Conservation (phyloP, 2,113 vertebrate species). For the Tragelaphus scriptus region DNA sequence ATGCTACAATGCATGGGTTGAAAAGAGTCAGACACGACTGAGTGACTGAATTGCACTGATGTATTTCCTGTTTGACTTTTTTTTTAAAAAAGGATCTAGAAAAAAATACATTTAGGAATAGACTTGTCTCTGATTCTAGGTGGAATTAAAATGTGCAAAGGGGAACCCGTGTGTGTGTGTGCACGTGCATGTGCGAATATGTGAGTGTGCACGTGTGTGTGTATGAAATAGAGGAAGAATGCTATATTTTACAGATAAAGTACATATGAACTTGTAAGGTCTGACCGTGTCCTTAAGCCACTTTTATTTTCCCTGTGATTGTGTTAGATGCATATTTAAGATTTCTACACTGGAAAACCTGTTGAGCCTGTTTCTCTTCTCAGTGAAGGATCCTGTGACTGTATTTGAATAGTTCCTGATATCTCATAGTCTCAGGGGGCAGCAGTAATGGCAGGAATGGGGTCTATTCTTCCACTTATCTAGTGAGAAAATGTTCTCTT, state of each 20-base stretch:
- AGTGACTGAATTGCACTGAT: neutral
- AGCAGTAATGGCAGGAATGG: neutral
- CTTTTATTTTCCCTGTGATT: neutral
- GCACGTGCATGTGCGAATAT: accelerated
- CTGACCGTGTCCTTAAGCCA: neutral
- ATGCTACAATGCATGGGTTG: neutral
- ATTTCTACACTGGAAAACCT: neutral
- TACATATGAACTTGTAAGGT: neutral
- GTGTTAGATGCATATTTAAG: neutral
- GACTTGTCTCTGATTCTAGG: neutral
- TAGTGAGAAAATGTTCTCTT: neutral
- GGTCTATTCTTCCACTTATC: neutral
- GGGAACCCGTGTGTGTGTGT: no score
- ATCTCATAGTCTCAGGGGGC: neutral
- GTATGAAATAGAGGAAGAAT: neutral
- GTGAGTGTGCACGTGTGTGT: neutral
- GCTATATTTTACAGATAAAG: neutral
- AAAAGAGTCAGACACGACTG: neutral
- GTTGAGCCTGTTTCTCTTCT: neutral
- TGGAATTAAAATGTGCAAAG: neutral
- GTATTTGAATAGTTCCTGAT: neutral
- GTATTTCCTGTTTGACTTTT: neutral
- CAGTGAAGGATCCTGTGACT: neutral
- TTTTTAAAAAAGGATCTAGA: neutral
- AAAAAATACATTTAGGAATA: neutral